Evolutionary conservation across 2,888 invertebrate genomes (phyloP).

Genomic region (Eurois occulta): DNA sequence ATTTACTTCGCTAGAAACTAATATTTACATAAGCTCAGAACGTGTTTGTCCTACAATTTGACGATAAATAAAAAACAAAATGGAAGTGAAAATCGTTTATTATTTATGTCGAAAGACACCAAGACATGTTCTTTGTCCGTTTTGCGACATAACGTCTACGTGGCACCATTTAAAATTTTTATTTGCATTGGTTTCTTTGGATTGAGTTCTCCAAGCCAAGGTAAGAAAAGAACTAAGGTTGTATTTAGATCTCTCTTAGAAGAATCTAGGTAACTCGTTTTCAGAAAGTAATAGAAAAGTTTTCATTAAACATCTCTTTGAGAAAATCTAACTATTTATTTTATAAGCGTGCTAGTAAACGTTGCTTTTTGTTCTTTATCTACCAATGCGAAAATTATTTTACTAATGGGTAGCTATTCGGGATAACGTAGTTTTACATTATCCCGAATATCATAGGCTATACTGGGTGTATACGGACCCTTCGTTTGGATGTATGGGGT

Average conservation of each 20-base stretch:
- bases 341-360: neutral
- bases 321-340: neutral
- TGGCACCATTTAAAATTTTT: conserved; percentile 45
- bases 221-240: neutral
- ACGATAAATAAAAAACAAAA: conserved; percentile 45
- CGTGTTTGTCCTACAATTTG: conserved; percentile 49
- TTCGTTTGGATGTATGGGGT: too few species aligned
- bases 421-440: too few species aligned
- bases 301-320: neutral
- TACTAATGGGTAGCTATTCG: too few species aligned
- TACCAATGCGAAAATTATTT: too few species aligned
- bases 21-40: conserved; percentile 27
- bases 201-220: conserved; percentile 28
- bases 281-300: neutral
- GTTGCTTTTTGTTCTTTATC: neutral
- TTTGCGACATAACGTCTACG: conserved; percentile 58
- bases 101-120: conserved; percentile 55
- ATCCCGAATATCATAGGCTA: too few species aligned
- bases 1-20: neutral
- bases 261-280: too few species aligned
- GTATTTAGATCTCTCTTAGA: neutral
- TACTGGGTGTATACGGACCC: too few species aligned
- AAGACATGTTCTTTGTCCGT: conserved; percentile 52
- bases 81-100: conserved; percentile 55
- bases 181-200: conserved; percentile 26